Evolutionary conservation across 1,140 invertebrate species (phyloP).

Genomic region (Zaprionus tsacasi): DNA sequence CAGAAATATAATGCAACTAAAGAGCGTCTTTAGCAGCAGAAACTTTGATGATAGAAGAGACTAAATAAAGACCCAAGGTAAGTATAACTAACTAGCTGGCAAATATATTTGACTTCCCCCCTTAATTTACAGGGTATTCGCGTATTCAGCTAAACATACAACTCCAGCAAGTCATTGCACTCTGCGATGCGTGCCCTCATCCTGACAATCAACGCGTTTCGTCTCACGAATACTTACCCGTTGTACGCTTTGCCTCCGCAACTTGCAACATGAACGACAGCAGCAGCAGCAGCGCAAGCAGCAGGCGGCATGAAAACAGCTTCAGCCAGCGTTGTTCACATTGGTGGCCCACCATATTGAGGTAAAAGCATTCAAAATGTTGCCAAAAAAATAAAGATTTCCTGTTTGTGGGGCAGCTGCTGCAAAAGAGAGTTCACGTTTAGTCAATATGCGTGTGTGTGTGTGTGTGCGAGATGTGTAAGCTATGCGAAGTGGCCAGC

Average conservation of each 20-base stretch:
- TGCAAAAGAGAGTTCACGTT: slow-evolving; percentile 53
- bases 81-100: too few relatives aligned
- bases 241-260: slow-evolving; percentile 61
- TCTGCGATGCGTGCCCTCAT: not conserved
- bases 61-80: too few relatives aligned
- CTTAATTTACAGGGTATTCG: not conserved
- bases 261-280: slow-evolving; percentile 37
- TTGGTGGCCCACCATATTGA: slow-evolving; percentile 68
- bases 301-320: slow-evolving; percentile 61
- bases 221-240: slow-evolving; percentile 54
- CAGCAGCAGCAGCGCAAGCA: slow-evolving; percentile 48
- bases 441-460: slow-evolving; percentile 10
- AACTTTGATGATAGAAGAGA: too few relatives aligned
- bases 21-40: too few relatives aligned
- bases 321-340: slow-evolving; percentile 79
- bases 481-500: slow-evolving; percentile 30
- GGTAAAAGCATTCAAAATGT: slow-evolving; percentile 59
- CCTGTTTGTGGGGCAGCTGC: slow-evolving; percentile 68
- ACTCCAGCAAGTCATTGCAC: not conserved
- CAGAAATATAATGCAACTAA: too few relatives aligned
- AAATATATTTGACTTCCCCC: too few relatives aligned
- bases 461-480: slow-evolving; percentile 45
- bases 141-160: not conserved
- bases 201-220: not conserved
- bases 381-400: slow-evolving; percentile 66